Conservation (phyloP, 2,113 vertebrate species). For the Eurystomus gularis region DNA sequence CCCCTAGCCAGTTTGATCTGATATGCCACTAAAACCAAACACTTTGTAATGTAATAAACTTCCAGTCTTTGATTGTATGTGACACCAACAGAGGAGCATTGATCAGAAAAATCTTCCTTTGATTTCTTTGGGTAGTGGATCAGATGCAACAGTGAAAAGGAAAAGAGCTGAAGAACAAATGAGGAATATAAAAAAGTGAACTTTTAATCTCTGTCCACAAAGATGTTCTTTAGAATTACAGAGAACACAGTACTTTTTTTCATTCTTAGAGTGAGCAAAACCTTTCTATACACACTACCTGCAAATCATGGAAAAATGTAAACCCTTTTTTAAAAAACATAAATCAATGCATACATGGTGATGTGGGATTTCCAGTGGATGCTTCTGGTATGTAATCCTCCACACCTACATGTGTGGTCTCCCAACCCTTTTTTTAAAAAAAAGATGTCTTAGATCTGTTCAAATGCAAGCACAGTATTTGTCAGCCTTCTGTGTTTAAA, state of each 20-base stretch:
- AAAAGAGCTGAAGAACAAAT: constrained; percentile 17
- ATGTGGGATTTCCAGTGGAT: background rate
- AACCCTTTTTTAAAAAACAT: background rate
- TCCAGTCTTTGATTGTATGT: constrained; percentile 31
- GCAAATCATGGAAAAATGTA: background rate
- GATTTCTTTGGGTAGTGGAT: constrained; percentile 30
- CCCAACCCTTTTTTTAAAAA: background rate
- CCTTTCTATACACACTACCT: background rate
- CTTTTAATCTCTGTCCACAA: constrained; percentile 19
- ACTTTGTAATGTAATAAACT: constrained; percentile 27
- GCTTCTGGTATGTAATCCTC: background rate
- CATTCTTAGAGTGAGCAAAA: background rate
- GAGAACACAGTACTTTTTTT: background rate
- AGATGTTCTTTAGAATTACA: constrained; percentile 2
- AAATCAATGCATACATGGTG: background rate
- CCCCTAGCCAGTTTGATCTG: background rate
- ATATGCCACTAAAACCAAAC: constrained; percentile 2
- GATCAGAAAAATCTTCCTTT: constrained; percentile 47
- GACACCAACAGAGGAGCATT: background rate
- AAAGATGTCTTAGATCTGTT: background rate
- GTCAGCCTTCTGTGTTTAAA: background rate
- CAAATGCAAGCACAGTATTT: background rate
- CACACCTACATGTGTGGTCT: background rate
- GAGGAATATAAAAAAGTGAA: background rate
- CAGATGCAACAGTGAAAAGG: background rate